A percentile compares a stretch with the other conserved stretches of the same genome.
These are phyloP conservation scores for Brachionus rubens DNA, from an alignment of 1,140 invertebrate genomes.

Conservation along the genomic window DNA sequence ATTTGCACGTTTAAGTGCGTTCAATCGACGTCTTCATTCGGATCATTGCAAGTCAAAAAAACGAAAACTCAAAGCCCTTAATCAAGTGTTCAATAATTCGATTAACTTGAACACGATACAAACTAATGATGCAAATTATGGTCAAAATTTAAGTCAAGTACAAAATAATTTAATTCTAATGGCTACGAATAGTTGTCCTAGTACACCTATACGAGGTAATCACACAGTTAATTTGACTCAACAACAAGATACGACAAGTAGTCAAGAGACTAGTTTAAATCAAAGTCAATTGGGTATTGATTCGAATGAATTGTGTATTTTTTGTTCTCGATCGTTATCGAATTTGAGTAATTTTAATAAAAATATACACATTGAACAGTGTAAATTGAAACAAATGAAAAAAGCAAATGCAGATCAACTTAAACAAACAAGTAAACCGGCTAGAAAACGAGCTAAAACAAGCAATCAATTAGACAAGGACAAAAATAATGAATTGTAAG, in stretches of 20 bases:
- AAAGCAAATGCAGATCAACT: neutral
- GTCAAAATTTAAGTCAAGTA: neutral
- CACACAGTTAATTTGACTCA: neutral
- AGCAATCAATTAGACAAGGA: neutral
- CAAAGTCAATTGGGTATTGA: neutral
- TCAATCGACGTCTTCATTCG: slow-evolving; percentile 1
- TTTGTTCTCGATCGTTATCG: slow-evolving; percentile 9
- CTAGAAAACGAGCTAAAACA: neutral
- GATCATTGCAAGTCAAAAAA: slow-evolving; percentile 45
- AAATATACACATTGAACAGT: slow-evolving; percentile 37
- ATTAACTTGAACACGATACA: neutral
- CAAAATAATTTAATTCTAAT: slow-evolving; percentile 7
- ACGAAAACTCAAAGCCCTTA: slow-evolving; percentile 5
- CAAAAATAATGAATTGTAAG: slow-evolving; percentile 2
- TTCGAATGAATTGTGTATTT: neutral
- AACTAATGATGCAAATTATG: neutral
- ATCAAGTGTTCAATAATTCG: neutral
- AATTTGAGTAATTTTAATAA: slow-evolving; percentile 45
- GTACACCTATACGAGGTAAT: neutral
- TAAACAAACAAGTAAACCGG: neutral
- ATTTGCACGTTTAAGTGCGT: slow-evolving; percentile 21
- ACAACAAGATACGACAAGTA: neutral
- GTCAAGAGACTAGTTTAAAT: neutral
- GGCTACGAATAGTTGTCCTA: slow-evolving; percentile 8
- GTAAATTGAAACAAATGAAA: slow-evolving; percentile 18